phyloP scores from a whole-genome alignment of 2,888 invertebrate genomes.

The Hirtodrosophila histrioides region DNA sequence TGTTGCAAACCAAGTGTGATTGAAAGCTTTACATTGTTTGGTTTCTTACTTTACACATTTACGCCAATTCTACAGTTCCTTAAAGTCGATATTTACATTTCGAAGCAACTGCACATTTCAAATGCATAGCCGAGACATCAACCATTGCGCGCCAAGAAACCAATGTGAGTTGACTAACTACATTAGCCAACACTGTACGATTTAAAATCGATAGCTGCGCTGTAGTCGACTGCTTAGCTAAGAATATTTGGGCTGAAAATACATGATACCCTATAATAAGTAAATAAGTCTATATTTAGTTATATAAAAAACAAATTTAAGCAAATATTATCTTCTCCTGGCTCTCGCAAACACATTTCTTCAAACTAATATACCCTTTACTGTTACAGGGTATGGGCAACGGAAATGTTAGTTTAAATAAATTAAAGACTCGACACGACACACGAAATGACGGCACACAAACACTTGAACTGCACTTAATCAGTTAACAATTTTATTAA shows the following conservation, averaged over 20 bases:
- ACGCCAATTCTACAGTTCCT: background rate
- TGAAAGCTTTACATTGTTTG: background rate
- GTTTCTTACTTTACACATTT: too few relatives aligned
- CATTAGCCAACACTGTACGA: conserved; percentile 22
- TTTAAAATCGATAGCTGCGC: background rate
- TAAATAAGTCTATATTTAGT: too few relatives aligned
- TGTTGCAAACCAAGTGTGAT: too few relatives aligned
- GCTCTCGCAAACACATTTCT: too few relatives aligned
- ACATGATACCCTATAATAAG: too few relatives aligned
- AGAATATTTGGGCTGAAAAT: too few relatives aligned
- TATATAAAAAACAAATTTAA: too few relatives aligned
- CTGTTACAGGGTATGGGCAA: background rate
- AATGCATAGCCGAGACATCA: conserved; percentile 31
- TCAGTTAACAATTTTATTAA: conserved; percentile 55
- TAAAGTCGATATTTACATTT: too few relatives aligned
- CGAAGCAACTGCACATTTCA: conserved; percentile 1
- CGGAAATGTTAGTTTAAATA: conserved; percentile 47
- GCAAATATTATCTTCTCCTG: too few relatives aligned
- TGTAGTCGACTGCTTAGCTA: too few relatives aligned
- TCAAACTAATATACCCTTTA: background rate
- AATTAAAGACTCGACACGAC: conserved; percentile 27
- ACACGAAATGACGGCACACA: conserved; percentile 4
- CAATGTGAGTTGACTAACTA: background rate
- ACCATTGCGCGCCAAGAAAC: conserved; percentile 20
- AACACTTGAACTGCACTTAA: conserved; percentile 27